These are phyloP conservation scores for Lamprotornis superbus DNA, from an alignment of 2,113 vertebrate genomes.

Conservation along the genomic window DNA sequence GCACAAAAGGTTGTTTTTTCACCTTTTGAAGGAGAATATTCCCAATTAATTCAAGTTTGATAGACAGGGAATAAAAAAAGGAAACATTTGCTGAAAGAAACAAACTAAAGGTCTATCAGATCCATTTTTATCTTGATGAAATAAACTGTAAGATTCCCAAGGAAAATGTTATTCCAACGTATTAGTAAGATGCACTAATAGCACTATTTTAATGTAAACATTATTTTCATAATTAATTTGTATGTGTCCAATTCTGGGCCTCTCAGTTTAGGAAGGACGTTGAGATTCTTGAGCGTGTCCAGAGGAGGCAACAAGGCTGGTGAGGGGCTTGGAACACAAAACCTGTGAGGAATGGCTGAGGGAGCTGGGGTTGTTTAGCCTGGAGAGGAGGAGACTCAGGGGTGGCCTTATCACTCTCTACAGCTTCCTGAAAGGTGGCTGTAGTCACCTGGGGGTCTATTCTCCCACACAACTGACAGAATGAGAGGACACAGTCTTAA, in stretches of 20 bases:
- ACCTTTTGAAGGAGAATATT: neutral
- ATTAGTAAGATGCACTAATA: neutral
- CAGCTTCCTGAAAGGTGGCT: too few species aligned
- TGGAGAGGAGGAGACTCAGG: neutral
- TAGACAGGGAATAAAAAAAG: neutral
- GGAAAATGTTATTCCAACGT: neutral
- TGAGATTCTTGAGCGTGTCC: accelerated
- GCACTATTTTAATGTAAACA: neutral
- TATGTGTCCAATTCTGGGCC: neutral
- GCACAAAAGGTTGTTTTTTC: neutral
- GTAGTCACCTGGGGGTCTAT: neutral
- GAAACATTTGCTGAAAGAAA: neutral
- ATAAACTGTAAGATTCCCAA: neutral
- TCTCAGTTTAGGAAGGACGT: neutral
- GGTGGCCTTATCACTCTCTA: neutral
- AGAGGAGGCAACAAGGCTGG: neutral
- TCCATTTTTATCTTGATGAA: neutral
- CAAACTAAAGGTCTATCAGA: neutral
- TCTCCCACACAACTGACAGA: neutral
- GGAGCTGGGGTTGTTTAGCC: neutral
- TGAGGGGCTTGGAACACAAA: neutral
- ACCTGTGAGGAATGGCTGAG: accelerated
- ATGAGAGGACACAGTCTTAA: neutral
- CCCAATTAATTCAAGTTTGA: neutral
- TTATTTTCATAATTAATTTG: neutral